phyloP scores from a whole-genome alignment of 2,888 invertebrate genomes.

The Amorpha juglandis region DNA sequence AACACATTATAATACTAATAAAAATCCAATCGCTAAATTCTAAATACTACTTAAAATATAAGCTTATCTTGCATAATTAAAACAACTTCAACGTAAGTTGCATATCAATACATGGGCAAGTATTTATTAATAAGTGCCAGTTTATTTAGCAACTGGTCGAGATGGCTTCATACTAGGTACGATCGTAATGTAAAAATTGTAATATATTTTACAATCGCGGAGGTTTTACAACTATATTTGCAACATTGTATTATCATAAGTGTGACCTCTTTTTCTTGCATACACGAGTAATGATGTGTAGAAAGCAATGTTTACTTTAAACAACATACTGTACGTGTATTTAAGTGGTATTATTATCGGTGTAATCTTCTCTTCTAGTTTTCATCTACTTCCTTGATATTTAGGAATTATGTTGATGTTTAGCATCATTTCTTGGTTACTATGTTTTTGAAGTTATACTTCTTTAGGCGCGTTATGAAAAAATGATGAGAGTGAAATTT shows the following conservation, averaged over 20 bases:
- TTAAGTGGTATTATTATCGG: not conserved
- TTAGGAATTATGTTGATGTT: too few species aligned
- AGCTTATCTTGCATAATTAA: slow-evolving; percentile 11
- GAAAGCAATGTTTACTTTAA: not conserved
- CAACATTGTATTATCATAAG: slow-evolving; percentile 4
- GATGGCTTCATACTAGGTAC: not conserved
- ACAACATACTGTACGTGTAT: not conserved
- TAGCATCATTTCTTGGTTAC: too few species aligned
- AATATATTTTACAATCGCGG: slow-evolving; percentile 11
- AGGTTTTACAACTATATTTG: slow-evolving; percentile 5
- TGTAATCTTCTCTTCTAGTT: not conserved
- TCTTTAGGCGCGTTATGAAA: too few species aligned
- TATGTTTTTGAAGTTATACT: too few species aligned
- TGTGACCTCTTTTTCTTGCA: slow-evolving; percentile 18
- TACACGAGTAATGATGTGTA: not conserved
- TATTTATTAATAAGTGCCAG: not conserved
- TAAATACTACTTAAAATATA: not conserved
- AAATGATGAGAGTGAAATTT: too few species aligned
- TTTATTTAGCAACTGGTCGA: slow-evolving; percentile 5
- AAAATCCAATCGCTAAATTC: not conserved
- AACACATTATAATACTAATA: not conserved
- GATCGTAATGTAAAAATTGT: slow-evolving; percentile 6
- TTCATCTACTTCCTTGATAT: not conserved
- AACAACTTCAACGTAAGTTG: not conserved
- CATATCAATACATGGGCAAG: not conserved